Conservation (phyloP, 2,113 vertebrate species). For the Trichechus manatus region DNA sequence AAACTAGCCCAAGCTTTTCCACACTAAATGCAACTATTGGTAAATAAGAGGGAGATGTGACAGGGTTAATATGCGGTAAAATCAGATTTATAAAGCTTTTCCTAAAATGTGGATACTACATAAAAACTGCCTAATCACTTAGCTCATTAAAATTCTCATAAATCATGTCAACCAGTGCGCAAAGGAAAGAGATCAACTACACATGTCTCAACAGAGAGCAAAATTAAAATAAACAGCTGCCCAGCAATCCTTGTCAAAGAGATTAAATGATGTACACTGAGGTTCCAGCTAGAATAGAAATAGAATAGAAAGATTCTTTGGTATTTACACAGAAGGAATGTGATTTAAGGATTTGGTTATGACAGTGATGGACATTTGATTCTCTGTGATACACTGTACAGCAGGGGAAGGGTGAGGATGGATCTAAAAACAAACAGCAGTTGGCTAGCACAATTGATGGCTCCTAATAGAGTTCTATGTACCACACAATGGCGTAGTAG, state of each 20-base stretch:
- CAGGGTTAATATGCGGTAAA: not conserved
- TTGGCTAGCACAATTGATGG: not conserved
- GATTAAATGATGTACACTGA: not conserved
- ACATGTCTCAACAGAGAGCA: not conserved
- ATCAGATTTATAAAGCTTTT: constrained; percentile 22
- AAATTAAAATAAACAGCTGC: constrained; percentile 11
- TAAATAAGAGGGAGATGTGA: not conserved
- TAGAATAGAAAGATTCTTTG: not conserved
- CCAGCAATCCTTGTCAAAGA: not conserved
- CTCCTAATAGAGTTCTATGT: not conserved
- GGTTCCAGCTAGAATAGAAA: not conserved
- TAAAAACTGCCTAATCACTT: not conserved
- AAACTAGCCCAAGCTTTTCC: not conserved
- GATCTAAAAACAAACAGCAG: not conserved
- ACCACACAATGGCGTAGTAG: accelerated
- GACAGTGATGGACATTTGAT: not conserved
- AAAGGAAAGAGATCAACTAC: constrained; percentile 5
- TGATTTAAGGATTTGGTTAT: not conserved
- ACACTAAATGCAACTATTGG: not conserved
- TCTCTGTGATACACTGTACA: not conserved
- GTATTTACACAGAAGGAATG: not conserved
- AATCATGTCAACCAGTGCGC: not conserved
- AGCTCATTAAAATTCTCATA: constrained; percentile 28
- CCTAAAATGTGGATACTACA: not conserved
- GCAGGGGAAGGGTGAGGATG: not conserved